A percentile compares a stretch with the other conserved stretches of the same genome.
Conservation (phyloP, 2,888 invertebrate species). For the Yponomeuta evonymella region DNA sequence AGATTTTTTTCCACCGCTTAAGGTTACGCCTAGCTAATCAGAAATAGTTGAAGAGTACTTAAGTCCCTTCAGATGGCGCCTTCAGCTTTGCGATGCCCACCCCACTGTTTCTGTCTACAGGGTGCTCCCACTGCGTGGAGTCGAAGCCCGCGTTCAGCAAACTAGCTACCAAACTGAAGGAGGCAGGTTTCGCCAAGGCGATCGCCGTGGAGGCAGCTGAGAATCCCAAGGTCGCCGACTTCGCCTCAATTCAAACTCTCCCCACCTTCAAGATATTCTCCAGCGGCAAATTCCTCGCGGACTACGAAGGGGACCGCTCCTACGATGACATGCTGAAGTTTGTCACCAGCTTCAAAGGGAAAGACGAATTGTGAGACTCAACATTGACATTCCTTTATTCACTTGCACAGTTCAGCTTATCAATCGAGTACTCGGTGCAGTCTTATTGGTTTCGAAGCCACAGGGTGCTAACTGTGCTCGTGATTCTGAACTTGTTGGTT, state of each 20-base stretch:
- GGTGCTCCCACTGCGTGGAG: conserved; percentile 83
- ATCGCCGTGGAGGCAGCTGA: conserved; percentile 82
- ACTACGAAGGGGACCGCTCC: conserved; percentile 76
- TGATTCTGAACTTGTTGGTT: too few species aligned
- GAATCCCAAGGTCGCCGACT: conserved; percentile 74
- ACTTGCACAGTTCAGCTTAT: neutral
- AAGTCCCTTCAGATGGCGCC: too few species aligned
- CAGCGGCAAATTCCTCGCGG: conserved; percentile 66
- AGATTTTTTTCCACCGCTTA: too few species aligned
- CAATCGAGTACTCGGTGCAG: neutral
- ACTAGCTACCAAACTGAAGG: conserved; percentile 69
- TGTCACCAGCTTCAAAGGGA: conserved; percentile 45
- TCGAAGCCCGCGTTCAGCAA: conserved; percentile 81
- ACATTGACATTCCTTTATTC: conserved; percentile 19
- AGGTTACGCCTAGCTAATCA: too few species aligned
- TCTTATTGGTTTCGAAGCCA: neutral
- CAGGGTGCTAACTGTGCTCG: too few species aligned
- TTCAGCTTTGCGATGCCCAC: too few species aligned
- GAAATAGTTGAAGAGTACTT: too few species aligned
- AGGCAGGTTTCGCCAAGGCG: conserved; percentile 50
- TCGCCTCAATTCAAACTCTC: conserved; percentile 78
- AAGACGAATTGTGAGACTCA: conserved; percentile 56
- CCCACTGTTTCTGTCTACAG: conserved; percentile 44
- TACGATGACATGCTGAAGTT: conserved; percentile 74
- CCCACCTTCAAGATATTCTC: conserved; percentile 81